These are phyloP conservation scores for Pithys albifrons DNA, from an alignment of 2,113 vertebrate species.

Conservation along the genomic window DNA sequence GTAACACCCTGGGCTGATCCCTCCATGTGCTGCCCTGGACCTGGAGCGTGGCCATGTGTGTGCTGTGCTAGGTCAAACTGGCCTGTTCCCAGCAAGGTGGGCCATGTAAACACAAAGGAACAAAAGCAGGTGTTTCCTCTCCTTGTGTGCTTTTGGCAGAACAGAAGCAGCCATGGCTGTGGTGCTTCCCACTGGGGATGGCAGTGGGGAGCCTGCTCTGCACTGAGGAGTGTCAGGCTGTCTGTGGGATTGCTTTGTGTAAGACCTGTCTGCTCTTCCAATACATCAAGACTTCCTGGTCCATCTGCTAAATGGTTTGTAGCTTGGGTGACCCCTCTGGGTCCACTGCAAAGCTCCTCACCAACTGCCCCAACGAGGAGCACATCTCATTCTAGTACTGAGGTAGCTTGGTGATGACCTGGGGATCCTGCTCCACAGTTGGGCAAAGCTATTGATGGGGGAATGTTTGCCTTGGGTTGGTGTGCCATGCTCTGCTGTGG, in stretches of 20 bases:
- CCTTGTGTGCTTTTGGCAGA: background rate
- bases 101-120: background rate
- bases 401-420: background rate
- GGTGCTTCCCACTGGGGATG: background rate
- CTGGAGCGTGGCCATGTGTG: accelerated
- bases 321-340: background rate
- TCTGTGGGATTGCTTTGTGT: background rate
- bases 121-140: background rate
- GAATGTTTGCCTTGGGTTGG: background rate
- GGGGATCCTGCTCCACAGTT: background rate
- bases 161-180: background rate
- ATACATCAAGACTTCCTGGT: background rate
- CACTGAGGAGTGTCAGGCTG: background rate
- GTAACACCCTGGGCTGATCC: accelerated
- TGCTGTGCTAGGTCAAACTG: background rate
- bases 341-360: background rate
- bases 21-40: accelerated
- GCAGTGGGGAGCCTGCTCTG: background rate
- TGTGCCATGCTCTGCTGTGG: accelerated
- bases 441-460: background rate
- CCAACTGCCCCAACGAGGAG: background rate
- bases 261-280: background rate
- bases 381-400: accelerated
- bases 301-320: background rate
- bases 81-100: background rate